These are phyloP conservation scores for Nibea coibor DNA, from an alignment of 2,113 vertebrate genomes.

Conservation along the genomic window DNA sequence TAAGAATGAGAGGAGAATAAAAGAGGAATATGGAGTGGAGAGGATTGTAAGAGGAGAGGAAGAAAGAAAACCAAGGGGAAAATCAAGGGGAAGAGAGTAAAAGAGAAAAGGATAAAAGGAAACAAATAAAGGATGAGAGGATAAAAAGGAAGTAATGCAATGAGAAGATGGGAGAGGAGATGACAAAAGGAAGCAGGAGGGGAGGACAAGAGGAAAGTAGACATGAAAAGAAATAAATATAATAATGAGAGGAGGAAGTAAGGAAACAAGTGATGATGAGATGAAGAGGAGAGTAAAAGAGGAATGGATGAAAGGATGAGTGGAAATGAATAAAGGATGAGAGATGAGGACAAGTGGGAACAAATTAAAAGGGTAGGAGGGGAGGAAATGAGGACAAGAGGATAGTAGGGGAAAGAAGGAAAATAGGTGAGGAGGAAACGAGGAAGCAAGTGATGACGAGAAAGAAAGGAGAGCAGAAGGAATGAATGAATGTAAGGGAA, in stretches of 20 bases:
- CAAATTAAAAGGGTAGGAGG: too few relatives aligned
- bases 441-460: neutral
- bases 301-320: neutral
- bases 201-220: neutral
- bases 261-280: neutral
- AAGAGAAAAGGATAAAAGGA: neutral
- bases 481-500: too few relatives aligned
- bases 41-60: neutral
- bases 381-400: neutral
- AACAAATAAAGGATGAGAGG: constrained; percentile 22
- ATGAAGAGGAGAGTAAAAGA: neutral
- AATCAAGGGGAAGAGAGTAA: neutral
- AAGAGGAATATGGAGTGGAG: neutral
- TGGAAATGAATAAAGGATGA: neutral
- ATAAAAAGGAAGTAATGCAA: constrained; percentile 4
- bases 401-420: neutral
- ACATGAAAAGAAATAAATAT: too few relatives aligned
- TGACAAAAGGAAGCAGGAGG: neutral
- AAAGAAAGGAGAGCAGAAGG: constrained; percentile 25
- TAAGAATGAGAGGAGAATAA: neutral
- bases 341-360: neutral
- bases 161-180: neutral
- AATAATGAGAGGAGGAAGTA: neutral
- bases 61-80: neutral
- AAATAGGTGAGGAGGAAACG: neutral